Conservation (phyloP, 2,113 vertebrate species). For the Tursiops truncatus region DNA sequence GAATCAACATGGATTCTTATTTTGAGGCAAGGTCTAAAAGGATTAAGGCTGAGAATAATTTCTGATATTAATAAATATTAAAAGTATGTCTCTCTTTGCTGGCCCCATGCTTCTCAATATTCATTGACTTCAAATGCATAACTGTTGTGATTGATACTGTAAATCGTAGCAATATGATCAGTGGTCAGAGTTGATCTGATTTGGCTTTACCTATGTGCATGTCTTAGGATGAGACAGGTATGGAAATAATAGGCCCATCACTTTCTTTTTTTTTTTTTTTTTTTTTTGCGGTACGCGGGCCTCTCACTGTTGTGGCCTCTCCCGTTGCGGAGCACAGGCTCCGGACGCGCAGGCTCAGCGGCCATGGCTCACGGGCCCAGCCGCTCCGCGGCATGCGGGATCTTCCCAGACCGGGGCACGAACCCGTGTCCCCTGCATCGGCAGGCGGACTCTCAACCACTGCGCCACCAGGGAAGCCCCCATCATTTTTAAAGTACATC, state of each 20-base stretch:
- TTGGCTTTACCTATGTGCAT: not conserved
- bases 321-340: no score
- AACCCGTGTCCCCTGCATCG: no score
- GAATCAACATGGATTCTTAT: not conserved
- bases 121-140: not conserved
- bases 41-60: not conserved
- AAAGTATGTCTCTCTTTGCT: not conserved
- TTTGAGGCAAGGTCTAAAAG: not conserved
- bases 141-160: not conserved
- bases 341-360: no score
- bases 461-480: no score
- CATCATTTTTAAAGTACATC: not conserved
- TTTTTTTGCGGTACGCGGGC: no score
- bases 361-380: no score
- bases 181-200: not conserved
- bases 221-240: not conserved
- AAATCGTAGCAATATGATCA: not conserved
- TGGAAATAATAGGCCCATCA: not conserved
- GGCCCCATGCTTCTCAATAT: not conserved
- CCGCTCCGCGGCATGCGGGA: no score
- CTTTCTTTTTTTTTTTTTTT: not conserved
- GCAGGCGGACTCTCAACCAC: no score
- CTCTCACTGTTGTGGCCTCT: no score
- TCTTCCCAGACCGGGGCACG: no score
- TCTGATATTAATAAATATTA: slow-evolving; percentile 37